phyloP scores from a whole-genome alignment of 2,888 invertebrate genomes.

The Calliopum simillimum region DNA sequence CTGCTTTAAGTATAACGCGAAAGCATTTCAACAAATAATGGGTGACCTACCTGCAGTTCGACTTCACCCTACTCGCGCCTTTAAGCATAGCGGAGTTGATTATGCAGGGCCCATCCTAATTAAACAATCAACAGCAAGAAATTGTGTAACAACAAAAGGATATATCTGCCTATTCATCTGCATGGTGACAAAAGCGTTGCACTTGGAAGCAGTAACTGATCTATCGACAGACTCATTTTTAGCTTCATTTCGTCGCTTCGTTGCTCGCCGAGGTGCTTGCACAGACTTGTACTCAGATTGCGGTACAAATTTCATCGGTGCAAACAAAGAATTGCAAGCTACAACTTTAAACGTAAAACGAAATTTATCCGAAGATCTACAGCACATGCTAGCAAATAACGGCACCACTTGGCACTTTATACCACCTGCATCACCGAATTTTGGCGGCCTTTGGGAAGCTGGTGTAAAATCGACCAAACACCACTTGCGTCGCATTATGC shows the following conservation, averaged over 20 bases:
- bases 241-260: slow-evolving; percentile 31
- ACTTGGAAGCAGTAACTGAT: slow-evolving; percentile 33
- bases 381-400: not conserved
- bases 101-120: not conserved
- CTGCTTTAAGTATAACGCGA: slow-evolving; percentile 33
- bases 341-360: not conserved
- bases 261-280: slow-evolving; percentile 26
- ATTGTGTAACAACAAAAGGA: slow-evolving; percentile 24
- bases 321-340: slow-evolving; percentile 27
- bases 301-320: slow-evolving; percentile 38
- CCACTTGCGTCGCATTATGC: too few species aligned
- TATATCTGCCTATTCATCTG: slow-evolving; percentile 40
- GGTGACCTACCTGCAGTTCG: slow-evolving; percentile 32
- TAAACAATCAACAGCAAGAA: slow-evolving; percentile 6
- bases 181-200: slow-evolving; percentile 37
- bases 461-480: too few species aligned
- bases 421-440: slow-evolving; percentile 35
- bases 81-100: slow-evolving; percentile 4
- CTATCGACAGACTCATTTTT: slow-evolving; percentile 18
- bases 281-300: slow-evolving; percentile 34
- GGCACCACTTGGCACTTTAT: slow-evolving; percentile 28
- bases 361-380: slow-evolving; percentile 19
- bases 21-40: slow-evolving; percentile 35
- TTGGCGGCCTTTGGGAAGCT: slow-evolving; percentile 41
- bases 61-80: not conserved